Evolutionary conservation across 2,888 invertebrate genomes (phyloP), one percentile per base, ranked within the genome.

Genomic region (Hirtodrosophila confusa): DNA sequence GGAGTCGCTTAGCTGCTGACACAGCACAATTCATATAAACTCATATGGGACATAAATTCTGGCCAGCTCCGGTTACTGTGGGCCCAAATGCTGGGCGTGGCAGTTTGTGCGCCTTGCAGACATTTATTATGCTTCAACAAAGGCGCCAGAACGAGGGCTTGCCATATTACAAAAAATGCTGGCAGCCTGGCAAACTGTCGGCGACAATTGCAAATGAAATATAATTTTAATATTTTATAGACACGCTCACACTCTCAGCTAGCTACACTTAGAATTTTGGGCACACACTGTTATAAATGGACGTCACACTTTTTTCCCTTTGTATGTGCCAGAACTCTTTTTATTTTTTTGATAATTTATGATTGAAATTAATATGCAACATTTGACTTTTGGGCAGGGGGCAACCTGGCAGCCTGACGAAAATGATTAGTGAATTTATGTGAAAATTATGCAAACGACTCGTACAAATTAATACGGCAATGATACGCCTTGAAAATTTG

Each of bases 181-280:
- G 49, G 53, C 49, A 47, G 62, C 8, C 57, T 56, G 57, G 60
- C 66, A 63, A 72, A 76, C 69, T 80, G 80, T 69, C 66, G 79
- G 57, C 84, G 88, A 77, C 84, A 88, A 84, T 84, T 84, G 86
- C 84, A 86, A 77, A 75, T 88, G 86, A 84, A 77, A 84, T 88
- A 84, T 86, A 88, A 85, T 87, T 83, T 83, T 83, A 82, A 85
- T 87, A 83, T 83, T 75, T 83, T 82, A 86, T 70, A 78, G 75
- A 87, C 70, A 87, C 55, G 49, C 69, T 39, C 65, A 41, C 47
- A 37, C 50, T 35, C 27, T 43, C 44, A 27, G 43, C 36, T 43
- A 57, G 23, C 51, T 47, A 33, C 55, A 63, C 53, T 50, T 43
- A 50, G 72, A 61, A 68, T 55, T 63, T 72, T 43, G 49, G 64